Evolutionary conservation across 2,113 vertebrate species (phyloP), one percentile per base, ranked within the genome.

Genomic region (Thalassarche chlororhynchos): DNA sequence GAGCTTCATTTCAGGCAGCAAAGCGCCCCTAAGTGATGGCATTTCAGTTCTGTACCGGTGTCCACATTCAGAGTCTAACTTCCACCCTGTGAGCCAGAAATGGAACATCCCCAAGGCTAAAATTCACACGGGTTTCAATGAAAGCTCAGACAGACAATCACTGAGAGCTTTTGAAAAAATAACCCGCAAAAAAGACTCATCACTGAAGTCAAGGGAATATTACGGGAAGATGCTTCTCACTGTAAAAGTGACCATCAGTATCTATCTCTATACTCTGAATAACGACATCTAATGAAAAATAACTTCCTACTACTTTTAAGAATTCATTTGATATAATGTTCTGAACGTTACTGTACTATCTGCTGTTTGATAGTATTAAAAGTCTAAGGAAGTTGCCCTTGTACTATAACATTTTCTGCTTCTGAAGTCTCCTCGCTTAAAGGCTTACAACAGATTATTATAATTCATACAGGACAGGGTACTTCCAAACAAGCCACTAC

Each of bases 231-330:
- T 3, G 4, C 9, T 46, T 18, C 58, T 74, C 4, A 1, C 25
- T 46, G 7, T 10, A n/a, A 68, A 51, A 75, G 21, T 0, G 0
- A 29, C 36, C 40, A 40, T 10, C 17, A 24, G 10, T 5, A 64
- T 17, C 25, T 52, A 26, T 7, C 51, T 57, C 62, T 40, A 26
- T 5, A 4, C 14, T 38, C 62, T 10, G n/a, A 83, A 54, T 17
- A 71, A 62, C 19, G 61, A 40, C 24, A 57, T 5, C 8, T 0
- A 52, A 65, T 17, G 32, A 57, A 44, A 82, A 83, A 42, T 3
- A 80, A 20, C 40, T 70, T 89, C 2, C 49, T 61, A 8, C 32
- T 36, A 6, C 72, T 74, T 58, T 20, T 19, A 69, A 68, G 49
- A 64, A 83, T 38, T 49, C 14, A 46, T 29, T 46, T 62, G 42